Evolutionary conservation across 53 echinoderm and acorn worm genomes (phyloP), one percentile per base, ranked within the genome.

Genomic region (Arbacia lixula): DNA sequence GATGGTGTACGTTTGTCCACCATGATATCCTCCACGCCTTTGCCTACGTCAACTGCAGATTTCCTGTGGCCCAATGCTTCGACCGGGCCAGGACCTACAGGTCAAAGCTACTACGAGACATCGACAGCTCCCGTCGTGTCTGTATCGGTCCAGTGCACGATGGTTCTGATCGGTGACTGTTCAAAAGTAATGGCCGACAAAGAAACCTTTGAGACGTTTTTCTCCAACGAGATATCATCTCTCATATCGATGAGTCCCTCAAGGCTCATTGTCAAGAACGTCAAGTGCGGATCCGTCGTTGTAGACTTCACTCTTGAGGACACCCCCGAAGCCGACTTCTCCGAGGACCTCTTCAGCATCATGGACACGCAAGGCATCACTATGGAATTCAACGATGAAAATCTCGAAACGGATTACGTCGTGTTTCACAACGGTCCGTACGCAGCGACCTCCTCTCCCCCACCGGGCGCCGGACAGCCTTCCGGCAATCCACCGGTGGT

Each of bases 231-330:
- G 20, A 29, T 95, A 26, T 55, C 84, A 0, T 53, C 41, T 55
- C 38, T 49, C 25, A 53, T 83, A 3, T 21, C 26, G 11, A 28
- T 86, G 43, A 74, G 76, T 12, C n/a, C 41, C 2, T 33, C 49
- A 5, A 24, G 85, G 31, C 40, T 93, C 17, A 83, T 29, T 5
- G 65, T 91, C 32, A 41, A 83, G 32, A 38, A 83, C 3, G 50
- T 93, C 5, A 42, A 31, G 2, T 93, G 94, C 52, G 94, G 91
- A 26, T 91, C 94, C 16, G 75, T 91, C 3, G 26, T 86, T 11
- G 83, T 89, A 0, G 79, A 93, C 35, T 83, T 93, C 55, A 86
- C 83, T 1, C 43, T 90, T 0, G 26, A 84, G 12, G 88, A 86
- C 31, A 75, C 69, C 17, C 4, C 55, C 2, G 68, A 83, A 16